Evolutionary conservation across 2,797 vertebrate species (phyloP), one percentile per base, ranked within the genome.

Genomic region (Anolis apletophallus): DNA sequence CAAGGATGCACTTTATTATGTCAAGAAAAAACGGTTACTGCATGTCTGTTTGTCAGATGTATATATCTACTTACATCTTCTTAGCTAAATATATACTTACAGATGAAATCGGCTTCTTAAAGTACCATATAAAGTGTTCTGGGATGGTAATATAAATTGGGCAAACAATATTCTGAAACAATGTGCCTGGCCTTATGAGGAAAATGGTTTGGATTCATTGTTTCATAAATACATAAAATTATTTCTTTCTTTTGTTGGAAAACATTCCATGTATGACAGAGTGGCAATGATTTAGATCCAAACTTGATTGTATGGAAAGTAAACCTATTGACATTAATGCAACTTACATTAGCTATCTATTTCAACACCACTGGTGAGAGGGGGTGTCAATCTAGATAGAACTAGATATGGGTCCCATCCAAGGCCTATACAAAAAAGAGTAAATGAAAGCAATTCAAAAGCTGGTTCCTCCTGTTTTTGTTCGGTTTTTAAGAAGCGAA

Each of bases 1-100:
- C 83, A 94, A 82, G 87, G 82, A 90, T 92, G 83, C 32, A n/a
- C 67, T 78, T 1, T 92, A 75, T 92, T 93, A 91, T 88, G 72
- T 91, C 86, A 87, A 87, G 81, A 86, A 88, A 26, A 91, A 83
- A 80, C 81, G 90, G 72, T 91, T 88, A 91, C 89, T 92, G 88
- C 88, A 88, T 93, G 94, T 93, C 90, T 93, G 80, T 90, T 88
- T 84, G 85, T 79, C 85, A 85, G 40, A 40, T 29, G 23, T 57
- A 26, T 40, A 68, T 69, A 40, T 52, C 19, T 55, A 14, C 55
- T 82, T 55, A 82, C 54, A 46, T 46, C 46, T 46, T 46, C 46
- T 46, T 46, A 7, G 46, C 5, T 72, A 26, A 29, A 68, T 69
- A 40, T 52, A 11, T 55, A 14, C 55, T 82, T 55, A 82, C 55